Evolutionary conservation across 2,113 vertebrate genomes (phyloP).

Genomic region (Phyllopteryx taeniolatus): DNA sequence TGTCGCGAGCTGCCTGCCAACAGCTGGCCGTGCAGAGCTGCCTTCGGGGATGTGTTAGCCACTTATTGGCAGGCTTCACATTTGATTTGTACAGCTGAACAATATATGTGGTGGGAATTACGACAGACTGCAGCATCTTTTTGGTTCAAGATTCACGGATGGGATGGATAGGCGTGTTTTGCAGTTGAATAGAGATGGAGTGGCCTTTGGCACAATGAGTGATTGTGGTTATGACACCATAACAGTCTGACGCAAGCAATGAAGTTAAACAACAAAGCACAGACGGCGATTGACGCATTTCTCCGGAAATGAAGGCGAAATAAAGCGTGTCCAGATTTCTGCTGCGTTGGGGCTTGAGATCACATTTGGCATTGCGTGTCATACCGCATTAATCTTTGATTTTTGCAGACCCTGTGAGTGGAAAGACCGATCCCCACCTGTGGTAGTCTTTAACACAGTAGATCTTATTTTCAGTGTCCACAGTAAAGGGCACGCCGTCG

Average conservation of each 20-base stretch:
- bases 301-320: neutral
- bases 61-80: neutral
- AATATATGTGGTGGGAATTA: neutral
- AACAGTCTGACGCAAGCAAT: neutral
- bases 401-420: neutral
- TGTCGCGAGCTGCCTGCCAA: slow-evolving; percentile 24
- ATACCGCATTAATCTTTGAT: slow-evolving; percentile 3
- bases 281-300: neutral
- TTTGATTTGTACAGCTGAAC: neutral
- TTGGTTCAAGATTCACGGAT: neutral
- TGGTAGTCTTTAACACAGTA: slow-evolving; percentile 97
- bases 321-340: neutral
- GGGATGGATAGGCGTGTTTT: neutral
- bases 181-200: neutral
- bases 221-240: neutral
- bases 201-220: neutral
- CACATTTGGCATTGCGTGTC: neutral
- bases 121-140: neutral
- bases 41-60: neutral
- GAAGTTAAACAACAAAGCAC: neutral
- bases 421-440: slow-evolving; percentile 74
- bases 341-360: neutral
- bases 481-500: slow-evolving; percentile 94
- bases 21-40: slow-evolving; percentile 10
- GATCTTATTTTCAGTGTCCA: slow-evolving; percentile 94